phyloP scores from a whole-genome alignment of 2,888 invertebrate species.

The Campaea margaritaria region DNA sequence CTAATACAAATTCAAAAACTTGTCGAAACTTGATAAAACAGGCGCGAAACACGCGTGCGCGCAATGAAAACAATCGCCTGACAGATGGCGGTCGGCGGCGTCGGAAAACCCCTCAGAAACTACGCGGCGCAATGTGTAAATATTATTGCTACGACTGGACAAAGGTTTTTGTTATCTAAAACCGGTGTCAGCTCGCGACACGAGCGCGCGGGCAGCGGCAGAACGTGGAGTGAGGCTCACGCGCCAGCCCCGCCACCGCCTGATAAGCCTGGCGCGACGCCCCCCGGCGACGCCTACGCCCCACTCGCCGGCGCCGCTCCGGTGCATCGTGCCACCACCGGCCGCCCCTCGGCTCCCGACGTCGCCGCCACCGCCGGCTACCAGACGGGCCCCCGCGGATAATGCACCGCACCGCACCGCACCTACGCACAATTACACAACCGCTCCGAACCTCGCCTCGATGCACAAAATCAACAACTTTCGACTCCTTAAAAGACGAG shows the following conservation, averaged over 20 bases:
- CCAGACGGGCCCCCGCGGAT: slow-evolving; percentile 77
- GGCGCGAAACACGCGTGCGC: slow-evolving; percentile 75
- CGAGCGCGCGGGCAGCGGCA: slow-evolving; percentile 78
- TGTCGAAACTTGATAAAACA: slow-evolving; percentile 76
- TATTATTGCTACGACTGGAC: slow-evolving; percentile 82
- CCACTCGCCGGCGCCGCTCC: slow-evolving; percentile 76
- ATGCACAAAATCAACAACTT: slow-evolving; percentile 77
- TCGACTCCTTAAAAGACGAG: slow-evolving; percentile 81
- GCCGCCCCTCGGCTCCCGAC: slow-evolving; percentile 73
- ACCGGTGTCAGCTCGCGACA: slow-evolving; percentile 76
- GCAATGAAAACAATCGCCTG: slow-evolving; percentile 75
- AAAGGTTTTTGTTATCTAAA: slow-evolving; percentile 84
- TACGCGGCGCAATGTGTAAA: slow-evolving; percentile 78
- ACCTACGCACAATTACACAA: slow-evolving; percentile 81
- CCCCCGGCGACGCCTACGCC: slow-evolving; percentile 85
- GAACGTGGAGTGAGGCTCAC: slow-evolving; percentile 82
- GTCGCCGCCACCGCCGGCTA: slow-evolving; percentile 53
- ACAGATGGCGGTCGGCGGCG: slow-evolving; percentile 75
- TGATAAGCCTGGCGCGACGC: slow-evolving; percentile 85
- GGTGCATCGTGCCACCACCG: slow-evolving; percentile 78
- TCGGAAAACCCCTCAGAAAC: slow-evolving; percentile 81
- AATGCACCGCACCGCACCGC: slow-evolving; percentile 65
- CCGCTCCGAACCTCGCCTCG: slow-evolving; percentile 55
- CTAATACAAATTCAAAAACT: slow-evolving; percentile 65
- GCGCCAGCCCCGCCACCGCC: slow-evolving; percentile 82